Base-by-base conservation (phyloP, 2,888 invertebrate genomes). In the Myopa testacea region DNA sequence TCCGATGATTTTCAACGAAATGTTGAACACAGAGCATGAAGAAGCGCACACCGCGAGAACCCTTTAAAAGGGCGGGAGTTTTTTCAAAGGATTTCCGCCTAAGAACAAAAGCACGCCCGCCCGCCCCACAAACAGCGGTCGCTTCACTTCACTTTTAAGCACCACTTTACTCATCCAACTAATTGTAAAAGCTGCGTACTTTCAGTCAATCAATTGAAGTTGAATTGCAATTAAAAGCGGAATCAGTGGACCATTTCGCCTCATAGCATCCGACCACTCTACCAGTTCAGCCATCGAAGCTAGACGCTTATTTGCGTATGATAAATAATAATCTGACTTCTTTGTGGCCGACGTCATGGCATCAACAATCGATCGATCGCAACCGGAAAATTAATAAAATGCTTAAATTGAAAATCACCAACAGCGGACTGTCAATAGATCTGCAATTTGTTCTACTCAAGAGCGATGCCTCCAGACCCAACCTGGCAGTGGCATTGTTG, bases 401-500 rank as follows among this genome's bases (percentile, higher is more conserved):
- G 76, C 55, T 75, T 75, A 69, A 75, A 75, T 75, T 69, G 75
- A 75, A 75, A 75, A 75, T 75, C 75, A 69, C 75, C 75, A 60
- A 58, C 75, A 55, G 75, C 69, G 75, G 68, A 34, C 69, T 75
- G 75, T 75, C 75, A 75, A 75, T 75, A 60, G 68, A 68, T 68
- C 60, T 76, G 74, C 79, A 81, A 79, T 81, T 81, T 79, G 76
- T 79, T 60, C 68, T 58, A 68, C 75, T 76, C 70, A 34, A 73
- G 74, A 19, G 50, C 45, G 45, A 45, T 45, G 45, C 45, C 45
- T 10, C 7, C 68, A 10, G 34, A 45, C 12, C 34, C 63, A 19
- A 37, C 60, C 62, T 26, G 12, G 7, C 40, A 7, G 78, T 77
- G 78, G 78, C 73, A 50, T 65, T 16, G 34, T 50, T 40, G 16